phyloP scores from a whole-genome alignment of 2,797 vertebrate species.

The Crenichthys baileyi region DNA sequence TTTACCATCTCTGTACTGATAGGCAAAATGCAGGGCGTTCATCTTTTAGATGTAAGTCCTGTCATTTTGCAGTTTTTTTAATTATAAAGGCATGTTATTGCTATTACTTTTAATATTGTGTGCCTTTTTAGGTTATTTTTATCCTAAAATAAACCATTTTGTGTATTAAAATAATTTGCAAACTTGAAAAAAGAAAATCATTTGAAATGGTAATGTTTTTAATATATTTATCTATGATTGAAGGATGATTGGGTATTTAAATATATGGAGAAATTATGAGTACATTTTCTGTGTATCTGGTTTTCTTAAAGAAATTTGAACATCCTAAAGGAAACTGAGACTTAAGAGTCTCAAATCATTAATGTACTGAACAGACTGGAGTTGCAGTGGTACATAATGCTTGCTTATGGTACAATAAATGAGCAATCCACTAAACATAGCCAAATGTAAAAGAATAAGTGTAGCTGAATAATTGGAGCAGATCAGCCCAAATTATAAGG shows the following conservation, averaged over 20 bases:
- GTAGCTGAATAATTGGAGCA: slow-evolving; percentile 31
- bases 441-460: slow-evolving; percentile 34
- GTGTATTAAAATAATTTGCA: not conserved
- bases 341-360: not conserved
- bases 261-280: not conserved
- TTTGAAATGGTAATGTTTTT: not conserved
- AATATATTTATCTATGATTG: too few species aligned
- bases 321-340: not conserved
- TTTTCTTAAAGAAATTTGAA: not conserved
- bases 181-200: not conserved
- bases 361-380: not conserved
- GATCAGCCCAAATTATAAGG: slow-evolving; percentile 42
- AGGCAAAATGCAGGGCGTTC: slow-evolving; percentile 45
- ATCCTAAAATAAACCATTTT: not conserved
- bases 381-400: not conserved
- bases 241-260: not conserved
- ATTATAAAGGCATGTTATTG: not conserved
- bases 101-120: not conserved
- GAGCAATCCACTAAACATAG: slow-evolving; percentile 4
- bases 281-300: not conserved
- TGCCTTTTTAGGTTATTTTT: not conserved
- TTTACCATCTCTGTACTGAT: slow-evolving; percentile 29
- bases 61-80: not conserved
- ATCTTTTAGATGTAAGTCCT: not conserved
- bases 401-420: not conserved